Evolutionary conservation across 2,888 invertebrate species (phyloP), one percentile per base, ranked within the genome.

Genomic region (Stratiomys singularior): DNA sequence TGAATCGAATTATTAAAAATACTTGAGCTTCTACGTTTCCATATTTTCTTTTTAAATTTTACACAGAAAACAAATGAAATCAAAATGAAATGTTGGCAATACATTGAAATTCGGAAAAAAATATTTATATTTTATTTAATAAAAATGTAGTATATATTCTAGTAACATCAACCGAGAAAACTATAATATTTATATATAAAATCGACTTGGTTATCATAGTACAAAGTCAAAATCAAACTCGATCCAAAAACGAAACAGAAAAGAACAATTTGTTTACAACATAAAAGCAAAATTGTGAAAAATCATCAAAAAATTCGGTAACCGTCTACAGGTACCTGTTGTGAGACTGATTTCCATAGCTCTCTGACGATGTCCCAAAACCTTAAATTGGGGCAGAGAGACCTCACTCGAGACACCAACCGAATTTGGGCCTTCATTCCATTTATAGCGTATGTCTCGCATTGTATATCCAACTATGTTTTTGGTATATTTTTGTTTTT

Each of bases 311-410:
- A 83, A 83, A 86, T 84, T 85, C 87, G 87, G 87, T 87, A 86
- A 87, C 87, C 87, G 87, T 87, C 89, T 87, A 89, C 87, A 88
- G 89, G 89, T 95, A 97, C 96, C 96, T 94, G 96, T 96, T 88
- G 96, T 96, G 87, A 97, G 94, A 89, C 95, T 95, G 91, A 96
- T 96, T 91, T 96, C 96, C 94, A 95, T 95, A 86, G 94, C 96
- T 88, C 95, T 94, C 90, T 96, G 96, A 86, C 96, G 94, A 91
- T 96, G 96, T 87, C 97, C 97, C 89, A 97, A 93, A 89, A 97
- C 96, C 92, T 96, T 96, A 93, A 97, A 97, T 91, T 97, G 97
- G 89, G 97, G 97, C 89, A 97, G 93, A 87, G 96, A 96, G 89
- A 97, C 96, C 90, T 96, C 96, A 89, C 94, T 94, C 90, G 96